phyloP scores from a whole-genome alignment of 2,113 vertebrate species.

The Sorex araneus region DNA sequence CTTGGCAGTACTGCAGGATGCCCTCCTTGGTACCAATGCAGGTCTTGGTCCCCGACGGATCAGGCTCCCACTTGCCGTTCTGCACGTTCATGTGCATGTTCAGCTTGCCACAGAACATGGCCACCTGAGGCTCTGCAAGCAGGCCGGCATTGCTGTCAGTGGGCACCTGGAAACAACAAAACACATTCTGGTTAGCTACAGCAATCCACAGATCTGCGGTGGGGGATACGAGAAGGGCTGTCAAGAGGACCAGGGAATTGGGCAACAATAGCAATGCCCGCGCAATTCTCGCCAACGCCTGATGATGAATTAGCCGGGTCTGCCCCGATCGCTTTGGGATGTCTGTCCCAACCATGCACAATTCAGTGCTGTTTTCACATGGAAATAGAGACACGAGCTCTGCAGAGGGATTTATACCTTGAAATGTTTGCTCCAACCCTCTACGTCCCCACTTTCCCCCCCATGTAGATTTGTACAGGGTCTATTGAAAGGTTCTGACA shows the following conservation, averaged over 20 bases:
- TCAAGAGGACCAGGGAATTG: fast-evolving
- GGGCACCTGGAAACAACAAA: conserved; percentile 90
- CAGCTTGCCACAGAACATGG: conserved; percentile 98
- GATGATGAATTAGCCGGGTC: neutral
- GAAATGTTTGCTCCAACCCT: neutral
- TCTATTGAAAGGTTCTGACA: conserved; percentile 19
- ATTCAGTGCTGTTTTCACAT: neutral
- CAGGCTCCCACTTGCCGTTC: conserved; percentile 97
- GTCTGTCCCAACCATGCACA: neutral
- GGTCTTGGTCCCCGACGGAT: conserved; percentile 94
- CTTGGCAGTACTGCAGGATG: conserved; percentile 98
- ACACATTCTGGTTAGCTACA: neutral
- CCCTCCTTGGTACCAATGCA: conserved; percentile 97
- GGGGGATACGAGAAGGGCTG: neutral
- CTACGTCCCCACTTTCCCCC: neutral
- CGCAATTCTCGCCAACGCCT: neutral
- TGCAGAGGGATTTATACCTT: conserved; percentile 9
- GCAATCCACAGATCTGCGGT: neutral
- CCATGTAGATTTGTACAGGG: neutral
- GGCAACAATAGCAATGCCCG: neutral
- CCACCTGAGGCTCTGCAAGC: conserved; percentile 97
- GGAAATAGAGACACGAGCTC: neutral
- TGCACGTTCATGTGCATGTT: conserved; percentile 99
- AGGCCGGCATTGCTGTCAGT: conserved; percentile 95
- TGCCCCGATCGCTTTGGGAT: neutral